A percentile compares a stretch with the other conserved stretches of the same genome.
Evolutionary conservation across 2,113 vertebrate species (phyloP).

Genomic region (Caracal caracal): DNA sequence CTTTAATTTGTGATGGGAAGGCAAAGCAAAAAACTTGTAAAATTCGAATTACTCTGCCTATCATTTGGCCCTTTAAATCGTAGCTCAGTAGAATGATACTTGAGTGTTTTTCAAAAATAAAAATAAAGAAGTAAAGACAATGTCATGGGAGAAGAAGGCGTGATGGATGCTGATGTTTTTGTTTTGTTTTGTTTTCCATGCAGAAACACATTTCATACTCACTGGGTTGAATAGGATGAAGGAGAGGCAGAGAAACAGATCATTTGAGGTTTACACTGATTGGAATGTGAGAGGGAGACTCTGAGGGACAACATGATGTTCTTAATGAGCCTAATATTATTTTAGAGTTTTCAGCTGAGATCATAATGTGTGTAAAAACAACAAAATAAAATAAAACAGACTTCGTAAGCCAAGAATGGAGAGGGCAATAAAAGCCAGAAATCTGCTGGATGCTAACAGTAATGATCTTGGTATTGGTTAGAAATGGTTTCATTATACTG

Average conservation of each 20-base stretch:
- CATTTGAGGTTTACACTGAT: background rate
- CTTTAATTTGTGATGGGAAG: conserved; percentile 17
- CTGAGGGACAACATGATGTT: background rate
- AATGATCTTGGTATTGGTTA: background rate
- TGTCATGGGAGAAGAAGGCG: background rate
- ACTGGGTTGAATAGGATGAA: background rate
- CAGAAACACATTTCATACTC: background rate
- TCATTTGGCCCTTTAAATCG: background rate
- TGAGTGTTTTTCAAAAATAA: background rate
- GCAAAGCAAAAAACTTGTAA: background rate
- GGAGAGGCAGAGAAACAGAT: background rate
- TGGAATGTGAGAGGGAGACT: background rate
- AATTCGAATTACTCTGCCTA: conserved; percentile 13
- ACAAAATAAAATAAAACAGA: background rate
- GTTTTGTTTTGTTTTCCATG: background rate
- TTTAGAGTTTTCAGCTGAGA: background rate
- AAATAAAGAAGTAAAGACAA: background rate
- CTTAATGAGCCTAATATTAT: background rate
- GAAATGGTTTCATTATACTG: background rate
- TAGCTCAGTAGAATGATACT: background rate
- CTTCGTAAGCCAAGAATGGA: background rate
- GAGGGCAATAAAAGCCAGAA: background rate
- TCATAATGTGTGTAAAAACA: background rate
- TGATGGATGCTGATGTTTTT: background rate
- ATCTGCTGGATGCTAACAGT: background rate